Evolutionary conservation across 2,113 vertebrate genomes (phyloP).

Genomic region (Chaetops frenatus): DNA sequence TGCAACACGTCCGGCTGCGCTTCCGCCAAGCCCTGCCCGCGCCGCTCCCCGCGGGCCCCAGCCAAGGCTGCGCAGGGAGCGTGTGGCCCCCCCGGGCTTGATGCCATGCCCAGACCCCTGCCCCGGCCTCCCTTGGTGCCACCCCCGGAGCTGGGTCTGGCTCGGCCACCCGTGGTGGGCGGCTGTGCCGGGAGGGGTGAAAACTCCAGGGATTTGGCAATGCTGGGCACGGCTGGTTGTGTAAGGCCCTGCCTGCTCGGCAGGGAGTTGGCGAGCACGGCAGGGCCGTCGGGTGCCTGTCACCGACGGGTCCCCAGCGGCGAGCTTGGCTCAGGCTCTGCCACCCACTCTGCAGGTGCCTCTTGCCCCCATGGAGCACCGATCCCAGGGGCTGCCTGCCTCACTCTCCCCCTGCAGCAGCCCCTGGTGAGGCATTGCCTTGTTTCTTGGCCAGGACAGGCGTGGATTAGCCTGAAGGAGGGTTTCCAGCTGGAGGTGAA

Average conservation of each 20-base stretch:
- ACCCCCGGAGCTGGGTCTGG: accelerated
- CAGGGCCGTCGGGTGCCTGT: accelerated
- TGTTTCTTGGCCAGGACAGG: neutral
- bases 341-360: neutral
- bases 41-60: neutral
- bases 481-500: neutral
- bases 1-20: constrained; percentile 24
- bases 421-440: neutral
- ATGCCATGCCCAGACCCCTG: accelerated
- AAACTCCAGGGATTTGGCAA: neutral
- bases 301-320: neutral
- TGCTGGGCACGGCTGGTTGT: neutral
- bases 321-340: accelerated
- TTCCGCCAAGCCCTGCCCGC: constrained; percentile 17
- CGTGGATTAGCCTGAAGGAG: neutral
- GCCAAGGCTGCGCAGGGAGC: neutral
- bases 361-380: neutral
- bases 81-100: accelerated
- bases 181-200: neutral
- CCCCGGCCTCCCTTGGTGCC: accelerated
- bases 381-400: neutral
- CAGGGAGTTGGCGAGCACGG: accelerated
- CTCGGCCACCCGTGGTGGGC: accelerated
- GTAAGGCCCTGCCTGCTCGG: neutral
- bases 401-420: accelerated